Percentiles rank a stretch among this genome's conserved stretches.
Evolutionary conservation across 2,888 invertebrate species (phyloP).

Genomic region (Polydrusus pterygomalis): DNA sequence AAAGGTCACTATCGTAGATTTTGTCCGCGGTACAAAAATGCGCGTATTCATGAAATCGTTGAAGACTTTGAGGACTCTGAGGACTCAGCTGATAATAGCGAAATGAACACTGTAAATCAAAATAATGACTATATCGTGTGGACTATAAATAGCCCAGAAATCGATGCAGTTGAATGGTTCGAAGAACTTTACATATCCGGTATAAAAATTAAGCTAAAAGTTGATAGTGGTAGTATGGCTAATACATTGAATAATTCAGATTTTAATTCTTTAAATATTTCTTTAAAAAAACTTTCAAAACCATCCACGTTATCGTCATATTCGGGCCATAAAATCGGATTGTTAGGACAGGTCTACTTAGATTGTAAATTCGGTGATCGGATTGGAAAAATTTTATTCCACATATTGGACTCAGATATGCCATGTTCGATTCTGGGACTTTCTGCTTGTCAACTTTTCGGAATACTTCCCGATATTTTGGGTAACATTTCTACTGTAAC

Average conservation of each 20-base stretch:
- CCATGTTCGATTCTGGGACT: constrained; percentile 20
- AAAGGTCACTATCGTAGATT: constrained; percentile 18
- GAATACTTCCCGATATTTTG: constrained; percentile 6
- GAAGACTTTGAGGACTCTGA: too few species aligned
- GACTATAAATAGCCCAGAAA: constrained; percentile 5
- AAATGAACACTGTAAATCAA: background rate
- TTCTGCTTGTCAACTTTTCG: background rate
- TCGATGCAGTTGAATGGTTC: constrained; percentile 22
- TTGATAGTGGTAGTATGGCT: constrained; percentile 18
- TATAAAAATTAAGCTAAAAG: background rate
- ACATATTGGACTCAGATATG: background rate
- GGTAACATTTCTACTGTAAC: background rate
- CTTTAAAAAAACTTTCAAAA: background rate
- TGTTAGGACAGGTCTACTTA: constrained; percentile 11
- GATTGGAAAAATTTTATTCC: background rate
- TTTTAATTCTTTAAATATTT: constrained; percentile 5
- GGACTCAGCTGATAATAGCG: constrained; percentile 2
- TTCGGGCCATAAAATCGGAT: constrained; percentile 3
- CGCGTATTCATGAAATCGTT: constrained; percentile 12
- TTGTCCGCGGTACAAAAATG: background rate
- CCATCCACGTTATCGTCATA: background rate
- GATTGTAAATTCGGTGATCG: constrained; percentile 1
- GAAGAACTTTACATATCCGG: constrained; percentile 11
- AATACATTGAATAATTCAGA: constrained; percentile 3
- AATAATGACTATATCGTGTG: constrained; percentile 21